phyloP scores from a whole-genome alignment of 2,113 vertebrate species.

The Neolamprologus devosi region DNA sequence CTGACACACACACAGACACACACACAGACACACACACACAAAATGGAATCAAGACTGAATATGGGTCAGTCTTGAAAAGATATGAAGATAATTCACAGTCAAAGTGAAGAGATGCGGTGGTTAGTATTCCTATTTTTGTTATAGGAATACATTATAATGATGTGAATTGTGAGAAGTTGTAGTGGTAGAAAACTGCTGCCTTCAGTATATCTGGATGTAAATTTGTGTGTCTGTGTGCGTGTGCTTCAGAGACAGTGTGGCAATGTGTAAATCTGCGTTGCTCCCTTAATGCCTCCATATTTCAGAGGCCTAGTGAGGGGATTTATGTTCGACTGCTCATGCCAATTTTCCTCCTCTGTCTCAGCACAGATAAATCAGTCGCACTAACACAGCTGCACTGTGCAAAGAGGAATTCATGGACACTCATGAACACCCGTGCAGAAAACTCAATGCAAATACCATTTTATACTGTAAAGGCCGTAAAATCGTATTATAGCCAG shows the following conservation, averaged over 20 bases:
- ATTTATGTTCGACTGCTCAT: slow-evolving; percentile 63
- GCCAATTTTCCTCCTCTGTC: slow-evolving; percentile 63
- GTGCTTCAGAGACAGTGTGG: slow-evolving; percentile 37
- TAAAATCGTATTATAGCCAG: slow-evolving; percentile 16
- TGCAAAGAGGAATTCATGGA: background rate
- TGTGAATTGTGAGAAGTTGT: background rate
- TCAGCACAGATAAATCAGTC: slow-evolving; percentile 62
- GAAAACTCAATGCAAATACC: background rate
- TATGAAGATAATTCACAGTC: background rate
- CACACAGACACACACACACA: background rate
- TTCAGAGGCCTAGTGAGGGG: slow-evolving; percentile 61
- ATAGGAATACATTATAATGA: background rate
- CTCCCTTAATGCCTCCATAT: slow-evolving; percentile 66
- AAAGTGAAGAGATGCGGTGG: background rate
- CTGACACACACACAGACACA: background rate
- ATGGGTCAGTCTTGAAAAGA: background rate
- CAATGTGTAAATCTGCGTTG: slow-evolving; percentile 65
- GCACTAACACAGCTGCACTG: slow-evolving; percentile 57
- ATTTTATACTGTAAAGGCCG: slow-evolving; percentile 9
- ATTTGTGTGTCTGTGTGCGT: background rate
- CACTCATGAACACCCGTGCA: background rate
- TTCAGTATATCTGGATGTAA: slow-evolving; percentile 14
- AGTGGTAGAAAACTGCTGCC: slow-evolving; percentile 25
- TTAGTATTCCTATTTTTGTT: background rate
- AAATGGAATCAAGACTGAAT: background rate